Base-by-base conservation (phyloP, 2,113 vertebrate species). In the Cavia aperea region DNA sequence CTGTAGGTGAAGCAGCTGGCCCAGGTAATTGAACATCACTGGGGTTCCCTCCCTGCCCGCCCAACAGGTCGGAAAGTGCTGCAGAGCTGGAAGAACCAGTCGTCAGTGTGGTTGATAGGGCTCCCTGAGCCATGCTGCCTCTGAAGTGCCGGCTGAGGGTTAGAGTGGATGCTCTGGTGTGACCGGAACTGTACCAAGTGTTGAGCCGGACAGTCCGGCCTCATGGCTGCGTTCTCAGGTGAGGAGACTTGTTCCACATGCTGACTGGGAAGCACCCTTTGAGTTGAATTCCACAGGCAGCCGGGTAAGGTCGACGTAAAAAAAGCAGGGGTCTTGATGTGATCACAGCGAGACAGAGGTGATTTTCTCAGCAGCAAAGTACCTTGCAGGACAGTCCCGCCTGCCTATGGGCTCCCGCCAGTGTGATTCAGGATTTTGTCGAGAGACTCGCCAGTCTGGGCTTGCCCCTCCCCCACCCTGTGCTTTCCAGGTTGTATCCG, bases 51-150 rank as follows among this genome's bases (percentile, higher is more conserved):
- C 54, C 14, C 78, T 86, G 79, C 63, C 46, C 0, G 4, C 51
- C 51, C 51, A 12, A 70, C 62, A 5, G 75, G 75, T 60, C 31
- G 72, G 91, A 85, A 92, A 88, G 92, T 86, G 72, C 26, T 0
- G 60, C 82, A 58, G 87, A 95, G 93, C 93, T 54, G 88, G 96
- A 93, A 92, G 95, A 92, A 92, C 88, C 4, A 79, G 95, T 95
- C 83, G 82, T 66, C 68, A 68, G 29, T 94, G 75, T 68, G 79
- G 86, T 14, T 36, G 36, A 84, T 81, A 77, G 89, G 78, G 29
- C 65, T 70, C 15, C 54, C 36, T 65, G 84, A 90, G 54, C 81
- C 54, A 7, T 68, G 33, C 39, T 83, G 46, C 62, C 51, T 87
- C 56, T 51, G 58, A 49, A 93, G 60, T 88, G 89, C 81, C 8